Evolutionary conservation across 2,113 vertebrate genomes (phyloP), one percentile per base, ranked within the genome.

Genomic region (Sander vitreus): DNA sequence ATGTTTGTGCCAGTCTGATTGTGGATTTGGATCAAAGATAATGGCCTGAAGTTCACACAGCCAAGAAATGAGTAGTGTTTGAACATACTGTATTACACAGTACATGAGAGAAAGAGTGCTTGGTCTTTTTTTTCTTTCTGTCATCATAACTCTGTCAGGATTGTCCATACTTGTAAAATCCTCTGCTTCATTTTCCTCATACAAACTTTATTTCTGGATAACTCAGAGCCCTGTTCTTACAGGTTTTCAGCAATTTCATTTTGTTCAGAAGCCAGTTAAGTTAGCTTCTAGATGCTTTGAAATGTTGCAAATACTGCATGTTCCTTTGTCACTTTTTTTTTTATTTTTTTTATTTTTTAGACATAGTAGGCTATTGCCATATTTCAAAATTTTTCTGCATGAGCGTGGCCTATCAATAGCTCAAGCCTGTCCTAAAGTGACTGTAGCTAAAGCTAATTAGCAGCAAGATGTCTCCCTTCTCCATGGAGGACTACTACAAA

Each of bases 11-110:
- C 80, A 73, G 81, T 73, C 47, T 72, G 59, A 78, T 75, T 73
- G 81, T 83, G 85, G 78, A 70, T 75, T 48, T 27, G 74, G 85
- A 88, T 88, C 78, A 93, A 88, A 88, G 67, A 77, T 59, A 83
- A 78, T 78, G 75, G 60, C 54, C 45, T 80, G 18, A 54, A 81
- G 50, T 69, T 51, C 73, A 55, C 75, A 48, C 30, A 70, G 85
- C 83, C 87, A 73, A 84, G 51, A 83, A 78, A 66, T 83, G 71
- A 85, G 73, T 57, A 23, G 57, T 68, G 80, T 82, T 85, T 83
- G 71, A 77, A 77, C 71, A 80, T 86, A 43, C 9, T 3, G 39
- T 43, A 64, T 83, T 36, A 5, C 50, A 36, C 71, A 62, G 53
- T 54, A 71, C 27, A 33, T 43, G 64, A 76, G 23, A 76, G 80